Percentiles rank a stretch among this genome's conserved stretches.
phyloP scores from a whole-genome alignment of 1,140 invertebrate genomes.

The Hycleus cichorii region DNA sequence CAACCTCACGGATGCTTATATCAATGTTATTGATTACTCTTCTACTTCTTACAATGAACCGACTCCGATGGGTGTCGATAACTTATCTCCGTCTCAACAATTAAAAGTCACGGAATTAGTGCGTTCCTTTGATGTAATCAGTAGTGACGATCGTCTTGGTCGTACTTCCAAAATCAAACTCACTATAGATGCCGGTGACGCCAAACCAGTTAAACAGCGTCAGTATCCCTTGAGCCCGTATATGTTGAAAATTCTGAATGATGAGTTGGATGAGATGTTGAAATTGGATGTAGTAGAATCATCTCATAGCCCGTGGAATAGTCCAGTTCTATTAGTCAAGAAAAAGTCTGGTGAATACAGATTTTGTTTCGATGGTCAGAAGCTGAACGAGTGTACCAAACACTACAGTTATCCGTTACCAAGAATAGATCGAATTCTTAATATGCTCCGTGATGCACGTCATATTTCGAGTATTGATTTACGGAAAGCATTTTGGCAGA shows the following conservation, averaged over 20 bases:
- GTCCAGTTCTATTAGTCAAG: too few species aligned
- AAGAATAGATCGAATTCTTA: constrained; percentile 28
- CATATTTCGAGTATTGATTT: constrained; percentile 37
- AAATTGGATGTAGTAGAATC: constrained; percentile 11
- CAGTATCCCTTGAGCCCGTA: not conserved
- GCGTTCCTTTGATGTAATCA: too few species aligned
- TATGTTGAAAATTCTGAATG: constrained; percentile 14
- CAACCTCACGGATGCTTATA: too few species aligned
- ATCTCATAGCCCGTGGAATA: constrained; percentile 16
- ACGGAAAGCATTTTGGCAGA: constrained; percentile 36
- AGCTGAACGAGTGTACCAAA: constrained; percentile 38
- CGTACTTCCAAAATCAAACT: too few species aligned
- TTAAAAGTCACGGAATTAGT: too few species aligned
- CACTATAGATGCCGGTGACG: too few species aligned
- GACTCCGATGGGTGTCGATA: too few species aligned
- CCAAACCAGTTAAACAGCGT: not conserved
- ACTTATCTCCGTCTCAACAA: too few species aligned
- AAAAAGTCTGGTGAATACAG: too few species aligned
- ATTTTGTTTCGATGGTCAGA: too few species aligned
- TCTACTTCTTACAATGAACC: too few species aligned
- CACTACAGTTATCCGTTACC: constrained; percentile 33
- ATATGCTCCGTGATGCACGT: constrained; percentile 27
- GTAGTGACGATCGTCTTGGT: too few species aligned
- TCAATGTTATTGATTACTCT: not conserved
- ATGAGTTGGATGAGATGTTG: constrained; percentile 22